Evolutionary conservation across 2,888 invertebrate genomes (phyloP).

Genomic region (Hartigia nigra): DNA sequence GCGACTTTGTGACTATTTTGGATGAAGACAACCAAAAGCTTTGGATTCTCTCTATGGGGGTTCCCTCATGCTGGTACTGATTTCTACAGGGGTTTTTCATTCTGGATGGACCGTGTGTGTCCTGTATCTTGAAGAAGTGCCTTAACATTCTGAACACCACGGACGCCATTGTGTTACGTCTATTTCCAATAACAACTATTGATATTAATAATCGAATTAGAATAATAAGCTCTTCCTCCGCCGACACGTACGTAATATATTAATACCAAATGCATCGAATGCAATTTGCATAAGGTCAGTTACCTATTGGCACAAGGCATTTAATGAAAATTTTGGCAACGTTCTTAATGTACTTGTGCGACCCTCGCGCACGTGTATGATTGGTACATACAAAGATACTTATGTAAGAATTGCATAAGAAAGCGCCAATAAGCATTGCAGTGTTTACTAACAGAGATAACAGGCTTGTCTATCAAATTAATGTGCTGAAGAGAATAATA

Average conservation of each 20-base stretch:
- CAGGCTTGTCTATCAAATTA: no score
- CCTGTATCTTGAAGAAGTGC: background rate
- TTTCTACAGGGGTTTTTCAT: background rate
- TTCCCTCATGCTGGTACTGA: background rate
- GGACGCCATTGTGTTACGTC: background rate
- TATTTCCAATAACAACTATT: background rate
- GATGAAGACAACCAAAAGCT: background rate
- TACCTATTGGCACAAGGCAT: conserved; percentile 2
- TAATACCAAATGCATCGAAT: background rate
- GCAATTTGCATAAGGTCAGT: background rate
- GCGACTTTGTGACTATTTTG: background rate
- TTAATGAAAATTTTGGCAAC: conserved; percentile 5
- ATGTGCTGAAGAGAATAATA: no score
- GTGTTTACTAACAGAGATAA: background rate
- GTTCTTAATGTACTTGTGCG: background rate
- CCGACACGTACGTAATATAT: background rate
- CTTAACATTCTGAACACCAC: background rate
- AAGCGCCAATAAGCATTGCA: background rate
- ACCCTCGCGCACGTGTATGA: background rate
- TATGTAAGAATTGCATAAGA: background rate
- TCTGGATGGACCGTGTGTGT: background rate
- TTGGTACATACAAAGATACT: background rate
- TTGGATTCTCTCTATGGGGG: background rate
- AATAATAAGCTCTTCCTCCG: background rate
- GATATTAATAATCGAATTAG: background rate